phyloP scores from a whole-genome alignment of 2,797 vertebrate genomes.

The Etheostoma nigrum region DNA sequence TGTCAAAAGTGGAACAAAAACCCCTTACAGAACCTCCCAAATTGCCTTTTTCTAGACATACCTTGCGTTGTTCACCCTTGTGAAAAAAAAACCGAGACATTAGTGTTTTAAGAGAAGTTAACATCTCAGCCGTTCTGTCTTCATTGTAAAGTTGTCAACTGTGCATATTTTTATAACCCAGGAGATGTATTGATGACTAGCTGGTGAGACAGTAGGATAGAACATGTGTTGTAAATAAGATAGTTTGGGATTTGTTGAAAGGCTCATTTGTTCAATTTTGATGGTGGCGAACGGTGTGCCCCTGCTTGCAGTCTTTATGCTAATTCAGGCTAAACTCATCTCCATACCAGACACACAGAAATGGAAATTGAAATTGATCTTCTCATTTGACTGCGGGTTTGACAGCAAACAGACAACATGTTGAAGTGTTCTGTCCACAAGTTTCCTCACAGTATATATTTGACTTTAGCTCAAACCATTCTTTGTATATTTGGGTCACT shows the following conservation, averaged over 20 bases:
- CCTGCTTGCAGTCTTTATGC: slow-evolving; percentile 51
- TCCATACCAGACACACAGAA: slow-evolving; percentile 36
- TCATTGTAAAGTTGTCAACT: slow-evolving; percentile 48
- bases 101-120: slow-evolving; percentile 22
- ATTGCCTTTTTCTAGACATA: slow-evolving; percentile 32
- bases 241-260: slow-evolving; percentile 23
- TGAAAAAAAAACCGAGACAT: slow-evolving; percentile 40
- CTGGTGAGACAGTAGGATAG: slow-evolving; percentile 42
- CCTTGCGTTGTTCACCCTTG: slow-evolving; percentile 45
- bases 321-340: slow-evolving; percentile 60
- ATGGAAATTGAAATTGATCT: slow-evolving; percentile 58
- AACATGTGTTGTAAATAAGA: slow-evolving; percentile 42
- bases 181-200: slow-evolving; percentile 28
- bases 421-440: slow-evolving; percentile 20
- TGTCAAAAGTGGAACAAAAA: slow-evolving; percentile 39
- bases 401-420: slow-evolving; percentile 44
- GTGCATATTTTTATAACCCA: slow-evolving; percentile 27
- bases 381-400: slow-evolving; percentile 28
- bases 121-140: slow-evolving; percentile 26
- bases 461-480: slow-evolving; percentile 7
- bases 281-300: slow-evolving; percentile 35
- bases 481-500: slow-evolving; percentile 5
- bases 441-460: neutral
- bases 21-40: slow-evolving; percentile 10
- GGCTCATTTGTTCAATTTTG: slow-evolving; percentile 36